phyloP scores from a whole-genome alignment of 2,797 vertebrate species.

The Anguilla pacifica region DNA sequence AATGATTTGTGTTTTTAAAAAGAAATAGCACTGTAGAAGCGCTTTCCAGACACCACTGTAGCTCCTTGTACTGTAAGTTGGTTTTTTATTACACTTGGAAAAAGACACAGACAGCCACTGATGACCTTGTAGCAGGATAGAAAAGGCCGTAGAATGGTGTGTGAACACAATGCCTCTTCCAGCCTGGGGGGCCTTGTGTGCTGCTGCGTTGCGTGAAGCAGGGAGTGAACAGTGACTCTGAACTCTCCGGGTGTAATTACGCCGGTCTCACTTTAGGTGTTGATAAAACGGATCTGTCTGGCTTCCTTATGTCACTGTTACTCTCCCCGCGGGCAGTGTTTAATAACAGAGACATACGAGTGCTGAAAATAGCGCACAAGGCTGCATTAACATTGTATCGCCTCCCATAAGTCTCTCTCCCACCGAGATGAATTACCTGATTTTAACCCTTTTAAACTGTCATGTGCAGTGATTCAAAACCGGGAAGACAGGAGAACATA shows the following conservation, averaged over 20 bases:
- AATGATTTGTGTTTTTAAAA: not conserved
- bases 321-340: not conserved
- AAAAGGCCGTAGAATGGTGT: not conserved
- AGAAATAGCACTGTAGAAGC: not conserved
- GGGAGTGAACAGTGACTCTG: not conserved
- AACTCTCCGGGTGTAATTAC: not conserved
- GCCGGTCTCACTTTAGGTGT: not conserved
- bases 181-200: not conserved
- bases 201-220: not conserved
- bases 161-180: not conserved
- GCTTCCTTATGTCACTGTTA: not conserved
- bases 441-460: not conserved
- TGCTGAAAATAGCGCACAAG: not conserved
- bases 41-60: not conserved
- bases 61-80: not conserved
- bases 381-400: not conserved
- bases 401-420: not conserved
- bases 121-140: not conserved
- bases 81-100: not conserved
- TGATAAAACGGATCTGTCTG: not conserved
- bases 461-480: not conserved
- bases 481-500: not conserved
- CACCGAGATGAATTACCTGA: not conserved
- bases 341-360: constrained; percentile 10
- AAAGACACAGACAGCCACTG: not conserved